A percentile compares a stretch with the other conserved stretches of the same genome.
Evolutionary conservation across 2,888 invertebrate genomes (phyloP).

Genomic region (Eubasilissa splendida): DNA sequence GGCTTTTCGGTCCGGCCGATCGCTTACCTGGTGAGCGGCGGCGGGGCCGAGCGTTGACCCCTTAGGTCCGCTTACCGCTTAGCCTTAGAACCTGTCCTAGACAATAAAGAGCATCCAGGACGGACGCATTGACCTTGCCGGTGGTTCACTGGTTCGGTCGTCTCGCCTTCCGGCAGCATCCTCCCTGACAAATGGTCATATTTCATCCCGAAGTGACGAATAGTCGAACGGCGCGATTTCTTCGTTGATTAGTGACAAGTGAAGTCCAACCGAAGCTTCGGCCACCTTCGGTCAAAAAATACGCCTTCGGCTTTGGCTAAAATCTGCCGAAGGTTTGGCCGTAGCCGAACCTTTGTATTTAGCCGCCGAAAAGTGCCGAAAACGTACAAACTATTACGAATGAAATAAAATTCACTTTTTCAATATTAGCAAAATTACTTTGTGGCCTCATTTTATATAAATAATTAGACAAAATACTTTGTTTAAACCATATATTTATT

Average conservation of each 20-base stretch:
- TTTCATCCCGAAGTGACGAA: background rate
- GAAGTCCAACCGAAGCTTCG: no score
- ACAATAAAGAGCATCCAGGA: conserved; percentile 58
- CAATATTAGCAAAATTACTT: no score
- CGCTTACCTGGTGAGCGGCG: conserved; percentile 30
- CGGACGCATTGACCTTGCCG: conserved; percentile 58
- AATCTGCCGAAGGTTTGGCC: no score
- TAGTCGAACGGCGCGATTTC: background rate
- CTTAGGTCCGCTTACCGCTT: conserved; percentile 24
- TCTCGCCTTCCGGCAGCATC: conserved; percentile 33
- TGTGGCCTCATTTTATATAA: no score
- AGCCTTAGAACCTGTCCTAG: conserved; percentile 58
- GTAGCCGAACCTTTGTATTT: no score
- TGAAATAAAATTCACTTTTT: no score
- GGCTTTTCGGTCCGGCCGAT: conserved; percentile 13
- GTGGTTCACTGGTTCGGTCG: conserved; percentile 23
- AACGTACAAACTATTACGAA: no score
- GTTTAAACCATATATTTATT: no score
- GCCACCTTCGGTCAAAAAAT: no score
- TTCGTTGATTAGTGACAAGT: background rate
- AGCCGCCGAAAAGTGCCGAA: no score
- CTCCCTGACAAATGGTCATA: background rate
- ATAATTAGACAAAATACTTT: no score
- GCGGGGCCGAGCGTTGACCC: conserved; percentile 51
- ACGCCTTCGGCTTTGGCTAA: no score